Conservation (phyloP, 2,797 vertebrate species). For the Acestrorhynchus altus region DNA sequence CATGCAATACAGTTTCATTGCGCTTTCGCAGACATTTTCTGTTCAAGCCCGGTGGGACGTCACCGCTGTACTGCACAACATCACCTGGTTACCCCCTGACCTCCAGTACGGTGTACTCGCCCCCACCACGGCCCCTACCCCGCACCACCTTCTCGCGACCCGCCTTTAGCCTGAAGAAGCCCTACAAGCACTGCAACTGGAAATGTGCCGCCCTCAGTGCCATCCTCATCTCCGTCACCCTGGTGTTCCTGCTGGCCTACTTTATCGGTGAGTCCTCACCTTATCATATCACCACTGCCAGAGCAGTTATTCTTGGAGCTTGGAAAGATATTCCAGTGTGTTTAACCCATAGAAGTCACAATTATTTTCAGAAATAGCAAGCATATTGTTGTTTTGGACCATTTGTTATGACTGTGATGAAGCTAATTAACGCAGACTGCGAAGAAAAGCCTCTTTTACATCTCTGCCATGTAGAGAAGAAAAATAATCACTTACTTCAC, state of each 20-base stretch:
- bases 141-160: slow-evolving; percentile 95
- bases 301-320: not conserved
- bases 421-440: too few relatives aligned
- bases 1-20: slow-evolving; percentile 38
- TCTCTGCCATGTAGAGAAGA: too few relatives aligned
- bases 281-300: not conserved
- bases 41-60: slow-evolving; percentile 97
- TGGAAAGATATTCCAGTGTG: not conserved
- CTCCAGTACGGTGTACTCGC: slow-evolving; percentile 98
- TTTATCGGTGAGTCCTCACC: slow-evolving; percentile 88
- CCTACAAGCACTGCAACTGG: slow-evolving; percentile 99
- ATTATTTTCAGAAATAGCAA: too few relatives aligned
- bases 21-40: slow-evolving; percentile 90
- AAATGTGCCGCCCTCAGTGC: slow-evolving; percentile 97
- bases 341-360: not conserved
- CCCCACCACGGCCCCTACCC: slow-evolving; percentile 94
- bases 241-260: slow-evolving; percentile 95
- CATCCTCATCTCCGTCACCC: slow-evolving; percentile 92
- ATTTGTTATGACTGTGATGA: too few relatives aligned
- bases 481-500: too few relatives aligned
- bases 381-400: too few relatives aligned
- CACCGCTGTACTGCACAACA: slow-evolving; percentile 96
- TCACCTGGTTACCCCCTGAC: slow-evolving; percentile 97
- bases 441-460: too few relatives aligned
- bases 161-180: slow-evolving; percentile 97